Percentiles rank a stretch among this genome's conserved stretches.
phyloP scores from a whole-genome alignment of 2,797 vertebrate genomes.

The Dipus sagitta region DNA sequence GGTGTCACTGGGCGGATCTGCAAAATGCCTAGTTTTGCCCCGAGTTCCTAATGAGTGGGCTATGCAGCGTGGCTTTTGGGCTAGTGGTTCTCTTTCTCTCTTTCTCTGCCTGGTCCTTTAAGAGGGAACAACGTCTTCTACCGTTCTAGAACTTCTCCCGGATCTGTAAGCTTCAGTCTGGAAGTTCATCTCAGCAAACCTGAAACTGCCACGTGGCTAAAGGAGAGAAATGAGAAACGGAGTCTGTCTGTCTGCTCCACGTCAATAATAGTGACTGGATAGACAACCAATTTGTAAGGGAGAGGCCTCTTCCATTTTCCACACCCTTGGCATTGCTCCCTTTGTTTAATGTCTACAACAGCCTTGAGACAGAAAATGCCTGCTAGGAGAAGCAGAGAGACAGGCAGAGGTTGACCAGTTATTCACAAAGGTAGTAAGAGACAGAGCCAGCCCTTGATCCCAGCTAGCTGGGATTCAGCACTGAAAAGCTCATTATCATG shows the following conservation, averaged over 20 bases:
- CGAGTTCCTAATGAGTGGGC: too few species aligned
- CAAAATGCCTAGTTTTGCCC: too few species aligned
- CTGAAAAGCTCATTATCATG: neutral
- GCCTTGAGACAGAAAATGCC: neutral
- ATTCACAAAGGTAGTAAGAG: neutral
- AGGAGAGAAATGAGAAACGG: accelerated
- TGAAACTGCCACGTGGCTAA: neutral
- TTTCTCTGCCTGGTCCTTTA: too few species aligned
- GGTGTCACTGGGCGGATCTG: too few species aligned
- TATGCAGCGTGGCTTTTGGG: too few species aligned
- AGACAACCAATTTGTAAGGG: accelerated
- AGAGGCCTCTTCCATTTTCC: accelerated
- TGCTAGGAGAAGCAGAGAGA: accelerated
- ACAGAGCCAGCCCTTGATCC: neutral
- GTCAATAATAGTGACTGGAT: neutral
- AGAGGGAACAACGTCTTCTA: too few species aligned
- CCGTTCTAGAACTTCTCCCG: too few species aligned
- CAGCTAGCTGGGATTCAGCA: neutral
- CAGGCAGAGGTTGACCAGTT: neutral
- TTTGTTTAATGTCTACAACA: neutral
- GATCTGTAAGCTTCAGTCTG: too few species aligned
- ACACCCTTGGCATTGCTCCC: neutral
- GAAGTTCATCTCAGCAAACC: too few species aligned
- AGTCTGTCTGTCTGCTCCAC: accelerated
- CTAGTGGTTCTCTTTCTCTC: too few species aligned